A percentile compares a stretch with the other conserved stretches of the same genome.
These are phyloP conservation scores for Amorpha juglandis DNA, from an alignment of 2,888 invertebrate genomes.

Conservation along the genomic window DNA sequence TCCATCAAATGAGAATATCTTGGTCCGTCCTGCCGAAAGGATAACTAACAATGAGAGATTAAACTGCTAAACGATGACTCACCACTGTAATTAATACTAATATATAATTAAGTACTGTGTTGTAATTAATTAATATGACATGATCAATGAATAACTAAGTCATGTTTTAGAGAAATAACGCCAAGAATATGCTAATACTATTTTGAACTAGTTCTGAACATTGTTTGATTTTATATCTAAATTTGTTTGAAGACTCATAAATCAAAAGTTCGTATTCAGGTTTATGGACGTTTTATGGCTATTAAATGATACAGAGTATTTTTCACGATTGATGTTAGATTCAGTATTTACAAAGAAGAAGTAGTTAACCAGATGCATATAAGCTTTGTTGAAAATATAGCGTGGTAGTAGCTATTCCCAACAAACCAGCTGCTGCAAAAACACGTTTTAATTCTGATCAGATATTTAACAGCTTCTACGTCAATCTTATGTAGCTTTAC, in stretches of 20 bases:
- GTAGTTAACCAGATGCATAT: not conserved
- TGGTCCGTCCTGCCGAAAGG: no score
- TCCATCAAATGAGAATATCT: no score
- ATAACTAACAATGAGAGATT: no score
- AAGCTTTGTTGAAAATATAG: not conserved
- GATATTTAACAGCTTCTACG: not conserved
- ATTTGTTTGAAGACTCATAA: not conserved
- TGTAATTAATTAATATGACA: no score
- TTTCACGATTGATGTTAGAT: not conserved
- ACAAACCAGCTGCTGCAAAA: not conserved
- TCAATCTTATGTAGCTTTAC: not conserved
- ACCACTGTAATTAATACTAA: no score
- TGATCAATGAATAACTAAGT: no score
- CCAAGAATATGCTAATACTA: no score
- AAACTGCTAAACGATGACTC: no score
- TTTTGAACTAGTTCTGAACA: not conserved
- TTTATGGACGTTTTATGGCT: not conserved
- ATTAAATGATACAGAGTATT: not conserved
- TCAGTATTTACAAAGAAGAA: not conserved
- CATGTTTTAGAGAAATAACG: no score
- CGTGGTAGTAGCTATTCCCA: not conserved
- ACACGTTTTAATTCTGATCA: not conserved
- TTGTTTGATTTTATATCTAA: not conserved
- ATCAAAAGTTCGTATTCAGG: not conserved
- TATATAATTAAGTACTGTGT: no score